phyloP scores from a whole-genome alignment of 2,888 invertebrate genomes.

The Nematopogon swammerdamellus region DNA sequence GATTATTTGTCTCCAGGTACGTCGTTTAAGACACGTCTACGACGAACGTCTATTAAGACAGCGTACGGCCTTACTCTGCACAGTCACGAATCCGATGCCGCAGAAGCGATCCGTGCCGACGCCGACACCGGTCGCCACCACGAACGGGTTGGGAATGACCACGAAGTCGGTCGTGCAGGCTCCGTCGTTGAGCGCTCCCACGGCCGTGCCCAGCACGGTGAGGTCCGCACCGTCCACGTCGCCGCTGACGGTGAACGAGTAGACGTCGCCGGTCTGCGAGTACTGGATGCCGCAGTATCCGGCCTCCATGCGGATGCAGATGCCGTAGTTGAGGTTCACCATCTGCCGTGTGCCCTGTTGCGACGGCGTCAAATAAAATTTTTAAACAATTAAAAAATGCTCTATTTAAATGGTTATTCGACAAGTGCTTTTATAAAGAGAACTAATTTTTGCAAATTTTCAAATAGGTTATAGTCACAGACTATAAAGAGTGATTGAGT shows the following conservation, averaged over 20 bases:
- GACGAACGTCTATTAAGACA: too few relatives aligned
- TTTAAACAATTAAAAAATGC: too few relatives aligned
- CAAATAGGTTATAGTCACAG: too few relatives aligned
- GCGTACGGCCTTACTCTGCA: conserved; percentile 60
- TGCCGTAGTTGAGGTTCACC: conserved; percentile 70
- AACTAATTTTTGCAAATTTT: too few relatives aligned
- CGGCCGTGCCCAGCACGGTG: conserved; percentile 55
- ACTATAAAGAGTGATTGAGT: too few relatives aligned
- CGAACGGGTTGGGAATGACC: conserved; percentile 65
- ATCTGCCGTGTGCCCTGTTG: conserved; percentile 67
- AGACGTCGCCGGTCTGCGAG: conserved; percentile 50
- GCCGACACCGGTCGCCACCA: conserved; percentile 32
- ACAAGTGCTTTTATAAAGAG: too few relatives aligned
- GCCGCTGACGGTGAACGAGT: conserved; percentile 69
- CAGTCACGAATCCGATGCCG: conserved; percentile 65
- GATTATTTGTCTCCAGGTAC: too few relatives aligned
- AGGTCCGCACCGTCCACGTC: conserved; percentile 65
- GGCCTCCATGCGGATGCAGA: conserved; percentile 70
- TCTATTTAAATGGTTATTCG: too few relatives aligned
- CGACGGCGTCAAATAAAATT: too few relatives aligned
- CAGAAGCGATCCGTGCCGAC: conserved; percentile 69
- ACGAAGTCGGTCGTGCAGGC: conserved; percentile 71
- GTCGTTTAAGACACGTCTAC: too few relatives aligned
- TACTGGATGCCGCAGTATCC: conserved; percentile 73
- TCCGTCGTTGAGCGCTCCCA: conserved; percentile 53